Conservation (phyloP, 1,140 invertebrate genomes). For the Catajapyx aquilonaris region DNA sequence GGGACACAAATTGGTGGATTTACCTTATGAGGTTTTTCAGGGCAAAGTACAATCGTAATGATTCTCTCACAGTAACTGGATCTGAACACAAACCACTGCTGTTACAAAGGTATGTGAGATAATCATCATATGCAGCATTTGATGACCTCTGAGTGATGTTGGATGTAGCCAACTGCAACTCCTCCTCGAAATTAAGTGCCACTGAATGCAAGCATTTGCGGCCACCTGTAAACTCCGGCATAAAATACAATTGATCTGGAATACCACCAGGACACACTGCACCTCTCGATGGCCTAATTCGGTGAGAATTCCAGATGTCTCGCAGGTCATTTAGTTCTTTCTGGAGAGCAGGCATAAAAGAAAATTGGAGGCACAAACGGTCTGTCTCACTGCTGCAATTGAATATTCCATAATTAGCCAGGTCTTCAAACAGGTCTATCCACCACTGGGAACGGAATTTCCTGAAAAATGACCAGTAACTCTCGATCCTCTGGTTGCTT, state of each 20-base stretch:
- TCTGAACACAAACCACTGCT: too few species aligned
- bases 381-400: neutral
- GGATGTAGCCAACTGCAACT: conserved; percentile 1
- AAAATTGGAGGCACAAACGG: neutral
- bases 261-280: neutral
- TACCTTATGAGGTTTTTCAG: too few species aligned
- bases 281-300: neutral
- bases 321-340: neutral
- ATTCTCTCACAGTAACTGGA: too few species aligned
- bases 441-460: neutral
- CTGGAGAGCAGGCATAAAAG: neutral
- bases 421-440: neutral
- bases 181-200: conserved; percentile 1
- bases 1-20: too few species aligned
- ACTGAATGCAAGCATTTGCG: neutral
- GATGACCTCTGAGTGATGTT: too few species aligned
- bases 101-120: too few species aligned
- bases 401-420: neutral
- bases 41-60: too few species aligned
- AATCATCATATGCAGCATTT: too few species aligned
- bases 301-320: neutral
- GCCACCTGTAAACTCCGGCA: neutral
- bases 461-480: neutral
- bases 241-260: neutral
- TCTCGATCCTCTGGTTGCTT: neutral